A percentile compares a stretch with the other conserved stretches of the same genome.
phyloP scores from a whole-genome alignment of 2,113 vertebrate genomes.

The Xenopus tropicalis region UCB_Xtro_10.0 CM004450.2:2156001-2156500 shows the following conservation, averaged over 20 bases:
- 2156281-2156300: constrained; percentile 78
- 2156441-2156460: no score
- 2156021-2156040: no score
- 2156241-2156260: constrained; percentile 74
- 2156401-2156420: no score
- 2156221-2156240: constrained; percentile 76
- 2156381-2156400: no score
- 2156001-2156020: no score
- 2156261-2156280: constrained; percentile 64
- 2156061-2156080: no score
- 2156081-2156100: no score
- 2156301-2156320: constrained; percentile 63
- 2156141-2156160: constrained; percentile 2
- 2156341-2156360: constrained; percentile 80
- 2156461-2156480: no score
- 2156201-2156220: constrained; percentile 64
- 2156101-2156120: background rate
- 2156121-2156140: background rate
- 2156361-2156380: no score
- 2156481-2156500: no score
- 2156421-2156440: no score
- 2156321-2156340: constrained; percentile 45
- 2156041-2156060: no score
- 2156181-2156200: constrained; percentile 57
- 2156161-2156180: constrained; percentile 64